Percentiles rank a stretch among this genome's conserved stretches.
Conservation (phyloP, 2,888 invertebrate species). For the Ganaspis brasiliensis region DNA sequence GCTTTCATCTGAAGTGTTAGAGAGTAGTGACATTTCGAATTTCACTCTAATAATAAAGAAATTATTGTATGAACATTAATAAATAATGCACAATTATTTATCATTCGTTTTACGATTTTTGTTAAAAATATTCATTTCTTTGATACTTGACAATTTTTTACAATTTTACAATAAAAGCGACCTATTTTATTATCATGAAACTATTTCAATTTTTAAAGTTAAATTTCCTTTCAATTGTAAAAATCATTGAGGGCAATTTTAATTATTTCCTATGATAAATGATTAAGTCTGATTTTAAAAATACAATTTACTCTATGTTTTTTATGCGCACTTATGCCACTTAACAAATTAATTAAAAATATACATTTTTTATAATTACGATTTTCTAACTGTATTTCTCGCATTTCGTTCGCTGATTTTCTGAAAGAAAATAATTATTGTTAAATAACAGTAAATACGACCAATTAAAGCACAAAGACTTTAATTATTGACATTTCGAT, state of each 20-base stretch:
- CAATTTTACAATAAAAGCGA: too few species aligned
- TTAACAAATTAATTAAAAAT: neutral
- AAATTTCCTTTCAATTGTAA: too few species aligned
- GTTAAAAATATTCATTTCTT: neutral
- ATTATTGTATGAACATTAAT: conserved; percentile 21
- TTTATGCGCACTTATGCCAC: conserved; percentile 2
- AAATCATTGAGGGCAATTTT: too few species aligned
- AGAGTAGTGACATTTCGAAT: conserved; percentile 32
- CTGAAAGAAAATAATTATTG: neutral
- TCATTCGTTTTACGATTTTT: conserved; percentile 17
- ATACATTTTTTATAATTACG: neutral
- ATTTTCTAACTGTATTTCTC: neutral
- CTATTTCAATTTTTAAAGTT: too few species aligned
- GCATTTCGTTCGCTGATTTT: conserved; percentile 11
- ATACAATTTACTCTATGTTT: conserved; percentile 31
- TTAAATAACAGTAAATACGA: neutral
- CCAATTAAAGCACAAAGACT: conserved; percentile 30
- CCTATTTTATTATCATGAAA: too few species aligned
- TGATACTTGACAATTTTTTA: neutral
- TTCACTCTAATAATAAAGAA: conserved; percentile 30
- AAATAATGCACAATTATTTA: conserved; percentile 17
- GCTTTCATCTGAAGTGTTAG: conserved; percentile 33
- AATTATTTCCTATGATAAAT: too few species aligned
- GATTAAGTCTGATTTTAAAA: neutral
- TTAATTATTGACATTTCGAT: conserved; percentile 13